Percentiles rank a stretch among this genome's conserved stretches.
These are phyloP conservation scores for Sylvilagus bachmani DNA, from an alignment of 2,113 vertebrate genomes.

Conservation along the genomic window DNA sequence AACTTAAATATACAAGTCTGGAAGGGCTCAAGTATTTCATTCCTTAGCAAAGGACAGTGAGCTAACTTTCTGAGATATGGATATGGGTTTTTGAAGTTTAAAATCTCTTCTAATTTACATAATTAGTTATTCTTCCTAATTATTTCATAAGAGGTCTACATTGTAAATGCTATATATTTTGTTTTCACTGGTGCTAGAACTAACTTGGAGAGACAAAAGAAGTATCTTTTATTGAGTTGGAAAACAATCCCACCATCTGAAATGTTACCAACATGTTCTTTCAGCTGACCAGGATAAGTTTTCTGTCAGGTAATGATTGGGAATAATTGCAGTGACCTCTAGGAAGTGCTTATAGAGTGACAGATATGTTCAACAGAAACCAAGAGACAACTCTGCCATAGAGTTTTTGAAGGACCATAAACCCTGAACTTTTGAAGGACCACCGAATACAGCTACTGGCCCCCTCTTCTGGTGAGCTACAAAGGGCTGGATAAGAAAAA, in stretches of 20 bases:
- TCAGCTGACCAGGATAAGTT: not conserved
- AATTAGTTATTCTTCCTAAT: not conserved
- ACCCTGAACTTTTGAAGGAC: not conserved
- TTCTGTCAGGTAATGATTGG: not conserved
- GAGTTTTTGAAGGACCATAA: not conserved
- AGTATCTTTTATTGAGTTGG: not conserved
- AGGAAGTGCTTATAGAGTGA: not conserved
- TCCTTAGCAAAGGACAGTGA: not conserved
- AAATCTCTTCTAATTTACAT: not conserved
- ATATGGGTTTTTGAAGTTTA: slow-evolving; percentile 12
- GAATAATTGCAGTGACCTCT: not conserved
- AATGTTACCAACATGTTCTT: not conserved
- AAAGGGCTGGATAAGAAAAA: slow-evolving; percentile 31
- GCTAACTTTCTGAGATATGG: not conserved
- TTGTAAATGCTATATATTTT: not conserved
- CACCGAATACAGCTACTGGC: not conserved
- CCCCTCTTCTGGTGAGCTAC: not conserved
- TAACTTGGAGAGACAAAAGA: not conserved
- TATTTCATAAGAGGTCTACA: not conserved
- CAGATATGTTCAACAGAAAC: slow-evolving; percentile 31
- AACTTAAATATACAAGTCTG: not conserved
- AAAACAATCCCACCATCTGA: not conserved
- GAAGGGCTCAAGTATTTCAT: not conserved
- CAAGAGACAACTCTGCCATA: not conserved
- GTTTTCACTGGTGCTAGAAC: not conserved